Evolutionary conservation across 2,888 invertebrate species (phyloP), one percentile per base, ranked within the genome.

Genomic region (Trachelus troglodyta): DNA sequence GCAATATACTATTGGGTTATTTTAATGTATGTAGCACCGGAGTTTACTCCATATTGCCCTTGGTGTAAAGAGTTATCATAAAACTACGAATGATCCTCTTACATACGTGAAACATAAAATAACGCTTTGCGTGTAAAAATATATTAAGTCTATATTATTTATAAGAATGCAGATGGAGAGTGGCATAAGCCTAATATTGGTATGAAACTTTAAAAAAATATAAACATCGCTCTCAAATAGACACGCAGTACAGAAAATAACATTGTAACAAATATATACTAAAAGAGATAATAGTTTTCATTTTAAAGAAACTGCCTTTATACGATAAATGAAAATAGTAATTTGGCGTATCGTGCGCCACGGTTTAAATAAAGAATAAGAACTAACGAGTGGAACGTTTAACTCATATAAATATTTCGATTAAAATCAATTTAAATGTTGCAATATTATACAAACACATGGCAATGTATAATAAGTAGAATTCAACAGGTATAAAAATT

Each of bases 101-200:
- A 31, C 12, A 71, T 30, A 71, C 11, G 15, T 71, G 31, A 71
- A 71, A 71, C 71, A 31, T 71, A 71, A 71, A 71, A 30, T 71
- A 33, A 33, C 40, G 40, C 40, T 15, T 71, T 34, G 71, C 15
- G 3, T 71, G 71, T 71, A 71, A 71, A 71, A 71, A 71, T 71
- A 71, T 71, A 30, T 71, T 71, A 71, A 71, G 23, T 56, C 40
- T 56, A 56, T 56, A 56, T 34, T 71, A 71, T 71, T 71, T 34
- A 71, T 71, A 71, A 12, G 34, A 31, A 56, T 71, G 71, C 71
- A 71, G 71, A 71, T 3, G 31, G 34, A 71, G 1, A 30, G 12
- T 71, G 71, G 71, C 9, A 4, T 71, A 71, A 71, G 71, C 15
- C 71, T 34, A 30, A 33, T 30, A 31, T 34, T 11, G 12, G 31